These are phyloP conservation scores for Elegia similella DNA, from an alignment of 2,888 invertebrate genomes.

Conservation along the genomic window DNA sequence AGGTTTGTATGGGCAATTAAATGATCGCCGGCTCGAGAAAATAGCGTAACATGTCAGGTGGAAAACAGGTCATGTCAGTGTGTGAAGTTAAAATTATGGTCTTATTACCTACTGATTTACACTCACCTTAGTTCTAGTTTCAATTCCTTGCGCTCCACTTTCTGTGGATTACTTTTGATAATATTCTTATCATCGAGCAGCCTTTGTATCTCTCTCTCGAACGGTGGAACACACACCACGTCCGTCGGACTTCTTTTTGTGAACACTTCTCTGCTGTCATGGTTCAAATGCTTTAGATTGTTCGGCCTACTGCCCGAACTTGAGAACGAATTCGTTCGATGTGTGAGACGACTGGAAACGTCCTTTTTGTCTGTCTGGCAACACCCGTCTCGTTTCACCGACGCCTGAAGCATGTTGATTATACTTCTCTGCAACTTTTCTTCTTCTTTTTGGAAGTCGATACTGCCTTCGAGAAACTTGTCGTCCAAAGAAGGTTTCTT, in stretches of 20 bases:
- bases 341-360: slow-evolving; percentile 59
- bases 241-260: slow-evolving; percentile 74
- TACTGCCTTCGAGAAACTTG: slow-evolving; percentile 60
- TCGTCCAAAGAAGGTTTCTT: slow-evolving; percentile 69
- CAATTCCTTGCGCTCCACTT: slow-evolving; percentile 82
- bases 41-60: too few species aligned
- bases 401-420: slow-evolving; percentile 77
- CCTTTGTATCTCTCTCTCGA: slow-evolving; percentile 90
- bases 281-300: slow-evolving; percentile 79
- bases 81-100: too few species aligned
- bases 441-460: slow-evolving; percentile 71
- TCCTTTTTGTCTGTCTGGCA: slow-evolving; percentile 86
- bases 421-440: slow-evolving; percentile 75
- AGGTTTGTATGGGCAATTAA: too few species aligned
- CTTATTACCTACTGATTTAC: too few species aligned
- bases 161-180: slow-evolving; percentile 82
- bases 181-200: slow-evolving; percentile 87
- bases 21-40: too few species aligned
- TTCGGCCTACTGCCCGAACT: slow-evolving; percentile 75
- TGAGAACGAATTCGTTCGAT: slow-evolving; percentile 76
- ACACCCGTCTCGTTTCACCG: slow-evolving; percentile 83
- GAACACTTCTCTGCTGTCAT: slow-evolving; percentile 70
- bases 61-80: too few species aligned
- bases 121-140: slow-evolving; percentile 79
- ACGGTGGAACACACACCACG: slow-evolving; percentile 83